Evolutionary conservation across 2,888 invertebrate species (phyloP).

Genomic region (Ischnura elegans): DNA sequence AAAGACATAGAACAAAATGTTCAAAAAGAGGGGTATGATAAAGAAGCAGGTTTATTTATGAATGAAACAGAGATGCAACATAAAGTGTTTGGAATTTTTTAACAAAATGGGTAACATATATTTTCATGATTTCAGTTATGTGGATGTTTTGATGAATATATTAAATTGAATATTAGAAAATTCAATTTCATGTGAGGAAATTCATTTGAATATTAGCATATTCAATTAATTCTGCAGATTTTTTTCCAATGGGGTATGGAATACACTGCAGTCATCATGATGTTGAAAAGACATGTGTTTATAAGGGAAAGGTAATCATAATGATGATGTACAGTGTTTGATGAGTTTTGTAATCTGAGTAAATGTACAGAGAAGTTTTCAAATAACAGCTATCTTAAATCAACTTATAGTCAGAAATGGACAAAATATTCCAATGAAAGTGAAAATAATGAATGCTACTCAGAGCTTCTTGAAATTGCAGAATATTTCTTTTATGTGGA

Average conservation of each 20-base stretch:
- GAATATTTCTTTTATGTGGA: slow-evolving; percentile 42
- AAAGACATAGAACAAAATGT: not conserved
- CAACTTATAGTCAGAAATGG: not conserved
- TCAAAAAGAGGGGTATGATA: not conserved
- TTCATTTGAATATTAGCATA: no score
- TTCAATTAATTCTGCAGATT: no score
- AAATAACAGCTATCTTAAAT: slow-evolving; percentile 18
- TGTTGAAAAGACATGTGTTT: not conserved
- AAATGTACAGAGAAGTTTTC: slow-evolving; percentile 24
- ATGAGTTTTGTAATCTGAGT: slow-evolving; percentile 40
- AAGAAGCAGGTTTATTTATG: not conserved
- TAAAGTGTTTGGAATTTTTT: not conserved
- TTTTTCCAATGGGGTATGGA: no score
- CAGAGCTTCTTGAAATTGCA: slow-evolving; percentile 23
- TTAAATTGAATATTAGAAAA: no score
- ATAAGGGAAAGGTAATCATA: not conserved
- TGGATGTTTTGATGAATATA: not conserved
- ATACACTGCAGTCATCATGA: no score
- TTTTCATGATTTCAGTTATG: slow-evolving; percentile 17
- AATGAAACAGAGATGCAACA: not conserved
- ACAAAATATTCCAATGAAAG: not conserved
- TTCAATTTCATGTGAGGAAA: no score
- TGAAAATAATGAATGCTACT: slow-evolving; percentile 28
- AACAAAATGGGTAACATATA: not conserved
- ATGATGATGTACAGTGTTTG: slow-evolving; percentile 34